A percentile compares a stretch with the other conserved stretches of the same genome.
phyloP scores from a whole-genome alignment of 1,140 invertebrate species.

The Heliconius himera region DNA sequence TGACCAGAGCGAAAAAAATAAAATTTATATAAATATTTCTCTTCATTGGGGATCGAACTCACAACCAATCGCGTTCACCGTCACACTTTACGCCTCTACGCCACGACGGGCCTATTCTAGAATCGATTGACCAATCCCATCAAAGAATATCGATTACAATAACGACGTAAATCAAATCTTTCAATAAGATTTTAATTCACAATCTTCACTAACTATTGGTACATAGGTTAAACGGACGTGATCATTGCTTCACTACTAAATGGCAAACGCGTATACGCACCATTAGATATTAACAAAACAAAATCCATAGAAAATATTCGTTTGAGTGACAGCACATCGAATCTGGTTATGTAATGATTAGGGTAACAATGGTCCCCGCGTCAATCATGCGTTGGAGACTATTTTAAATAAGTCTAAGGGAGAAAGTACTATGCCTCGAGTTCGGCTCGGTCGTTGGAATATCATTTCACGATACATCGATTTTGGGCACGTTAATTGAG shows the following conservation, averaged over 20 bases:
- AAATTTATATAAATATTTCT: too few relatives aligned
- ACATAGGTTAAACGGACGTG: slow-evolving; percentile 66
- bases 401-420: slow-evolving; percentile 74
- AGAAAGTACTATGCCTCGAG: slow-evolving; percentile 70
- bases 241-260: slow-evolving; percentile 74
- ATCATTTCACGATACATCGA: slow-evolving; percentile 30
- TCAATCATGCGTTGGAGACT: slow-evolving; percentile 76
- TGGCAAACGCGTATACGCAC: slow-evolving; percentile 72
- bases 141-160: slow-evolving; percentile 28
- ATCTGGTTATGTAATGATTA: slow-evolving; percentile 69
- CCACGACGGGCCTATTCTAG: neutral
- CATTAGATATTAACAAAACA: slow-evolving; percentile 75
- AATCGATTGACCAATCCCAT: slow-evolving; percentile 24
- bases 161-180: slow-evolving; percentile 30
- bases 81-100: too few relatives aligned
- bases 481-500: slow-evolving; percentile 53
- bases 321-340: slow-evolving; percentile 73
- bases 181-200: slow-evolving; percentile 39
- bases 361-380: slow-evolving; percentile 64
- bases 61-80: too few relatives aligned
- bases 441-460: slow-evolving; percentile 50
- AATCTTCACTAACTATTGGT: slow-evolving; percentile 45
- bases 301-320: slow-evolving; percentile 64
- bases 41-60: too few relatives aligned
- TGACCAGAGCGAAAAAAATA: too few relatives aligned